phyloP scores from a whole-genome alignment of 1,140 invertebrate species.

The Portunus trituberculatus region DNA sequence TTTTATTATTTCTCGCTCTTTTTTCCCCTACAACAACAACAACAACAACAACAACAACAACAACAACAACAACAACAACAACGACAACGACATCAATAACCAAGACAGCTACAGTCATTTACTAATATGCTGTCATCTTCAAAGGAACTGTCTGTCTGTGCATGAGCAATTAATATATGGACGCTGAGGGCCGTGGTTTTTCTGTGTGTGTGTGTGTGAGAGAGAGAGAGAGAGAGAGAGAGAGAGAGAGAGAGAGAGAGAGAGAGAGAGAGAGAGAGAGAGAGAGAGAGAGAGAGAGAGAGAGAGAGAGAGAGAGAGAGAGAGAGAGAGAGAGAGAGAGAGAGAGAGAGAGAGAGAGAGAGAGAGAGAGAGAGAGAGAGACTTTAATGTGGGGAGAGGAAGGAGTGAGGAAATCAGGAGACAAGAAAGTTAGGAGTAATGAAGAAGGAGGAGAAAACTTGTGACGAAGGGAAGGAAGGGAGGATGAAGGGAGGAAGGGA shows the following conservation, averaged over 20 bases:
- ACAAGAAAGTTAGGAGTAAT: neutral
- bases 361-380: neutral
- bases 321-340: slow-evolving; percentile 17
- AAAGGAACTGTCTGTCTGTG: neutral
- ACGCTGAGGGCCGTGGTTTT: neutral
- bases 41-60: no score
- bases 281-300: slow-evolving; percentile 15
- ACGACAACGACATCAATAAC: neutral
- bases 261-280: slow-evolving; percentile 17
- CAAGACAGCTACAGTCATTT: neutral
- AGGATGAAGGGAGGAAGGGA: neutral
- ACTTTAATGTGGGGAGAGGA: neutral
- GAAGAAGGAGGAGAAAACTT: slow-evolving; percentile 14
- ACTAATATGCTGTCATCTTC: neutral
- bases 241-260: slow-evolving; percentile 14
- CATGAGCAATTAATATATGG: neutral
- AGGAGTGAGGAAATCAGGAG: neutral
- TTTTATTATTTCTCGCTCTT: no score
- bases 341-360: slow-evolving; percentile 20
- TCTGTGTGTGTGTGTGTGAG: neutral
- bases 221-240: slow-evolving; percentile 14
- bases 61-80: no score
- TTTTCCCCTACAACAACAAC: no score
- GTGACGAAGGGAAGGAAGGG: neutral
- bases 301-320: slow-evolving; percentile 14